Percentiles rank a stretch among this genome's conserved stretches.
Conservation (phyloP, 2,113 vertebrate species). For the Limnothrissa miodon region DNA sequence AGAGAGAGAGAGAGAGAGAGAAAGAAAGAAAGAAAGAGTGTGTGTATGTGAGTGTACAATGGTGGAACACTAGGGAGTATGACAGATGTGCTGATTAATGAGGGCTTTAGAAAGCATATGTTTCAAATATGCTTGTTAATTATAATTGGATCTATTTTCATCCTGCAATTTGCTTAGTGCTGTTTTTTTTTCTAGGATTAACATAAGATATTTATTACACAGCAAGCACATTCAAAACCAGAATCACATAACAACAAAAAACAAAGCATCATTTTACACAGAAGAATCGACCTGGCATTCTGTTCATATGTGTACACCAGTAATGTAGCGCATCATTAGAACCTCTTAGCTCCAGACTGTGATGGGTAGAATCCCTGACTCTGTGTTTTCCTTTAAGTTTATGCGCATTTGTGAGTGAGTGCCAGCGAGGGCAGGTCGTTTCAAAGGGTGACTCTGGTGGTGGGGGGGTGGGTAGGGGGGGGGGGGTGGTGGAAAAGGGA, state of each 20-base stretch:
- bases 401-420: constrained; percentile 9
- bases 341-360: neutral
- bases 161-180: neutral
- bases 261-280: neutral
- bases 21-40: too few species aligned
- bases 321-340: neutral
- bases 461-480: too few species aligned
- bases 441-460: constrained; percentile 7
- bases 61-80: neutral
- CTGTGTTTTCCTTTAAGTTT: constrained; percentile 8
- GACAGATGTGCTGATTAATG: constrained; percentile 7
- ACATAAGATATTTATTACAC: neutral
- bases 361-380: neutral
- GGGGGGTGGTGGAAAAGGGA: neutral
- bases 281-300: neutral
- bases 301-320: neutral
- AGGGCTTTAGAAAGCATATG: neutral
- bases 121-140: constrained; percentile 3
- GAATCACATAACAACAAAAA: neutral
- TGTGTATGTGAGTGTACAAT: constrained; percentile 19
- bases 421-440: neutral
- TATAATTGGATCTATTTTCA: constrained; percentile 12
- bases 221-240: neutral
- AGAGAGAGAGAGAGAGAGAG: neutral
- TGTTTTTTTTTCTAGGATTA: constrained; percentile 5